Evolutionary conservation across 2,888 invertebrate genomes (phyloP).

Genomic region (Gasteruption jaculator): DNA sequence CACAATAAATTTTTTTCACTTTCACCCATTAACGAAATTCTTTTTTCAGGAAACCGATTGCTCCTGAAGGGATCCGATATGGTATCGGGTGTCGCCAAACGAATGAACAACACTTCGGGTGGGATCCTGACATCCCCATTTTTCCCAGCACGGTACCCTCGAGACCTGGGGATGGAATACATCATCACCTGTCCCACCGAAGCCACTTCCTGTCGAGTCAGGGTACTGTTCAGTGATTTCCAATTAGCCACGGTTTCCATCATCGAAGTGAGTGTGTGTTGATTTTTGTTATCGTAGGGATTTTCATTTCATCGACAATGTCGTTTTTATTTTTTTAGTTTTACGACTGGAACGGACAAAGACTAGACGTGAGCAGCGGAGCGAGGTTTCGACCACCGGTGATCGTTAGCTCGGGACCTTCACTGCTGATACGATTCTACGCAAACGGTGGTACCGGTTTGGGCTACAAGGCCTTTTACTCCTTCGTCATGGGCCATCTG

Average conservation of each 20-base stretch:
- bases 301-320: no score
- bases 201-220: constrained; percentile 56
- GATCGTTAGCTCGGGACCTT: constrained; percentile 62
- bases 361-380: constrained; percentile 63
- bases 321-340: constrained; percentile 49
- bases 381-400: constrained; percentile 66
- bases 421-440: constrained; percentile 62
- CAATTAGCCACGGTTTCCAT: constrained; percentile 63
- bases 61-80: constrained; percentile 38
- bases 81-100: constrained; percentile 31
- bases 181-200: constrained; percentile 59
- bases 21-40: neutral
- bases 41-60: constrained; percentile 56
- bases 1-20: neutral
- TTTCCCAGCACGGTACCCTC: constrained; percentile 64
- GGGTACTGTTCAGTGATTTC: constrained; percentile 66
- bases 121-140: constrained; percentile 63
- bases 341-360: constrained; percentile 65
- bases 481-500: constrained; percentile 50
- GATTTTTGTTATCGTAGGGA: constrained; percentile 2
- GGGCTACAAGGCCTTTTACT: constrained; percentile 64
- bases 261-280: constrained; percentile 55
- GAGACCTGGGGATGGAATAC: constrained; percentile 64
- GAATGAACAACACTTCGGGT: constrained; percentile 46
- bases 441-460: constrained; percentile 66